Conservation (phyloP, 2,113 vertebrate genomes). For the Megaceryle torquata region DNA sequence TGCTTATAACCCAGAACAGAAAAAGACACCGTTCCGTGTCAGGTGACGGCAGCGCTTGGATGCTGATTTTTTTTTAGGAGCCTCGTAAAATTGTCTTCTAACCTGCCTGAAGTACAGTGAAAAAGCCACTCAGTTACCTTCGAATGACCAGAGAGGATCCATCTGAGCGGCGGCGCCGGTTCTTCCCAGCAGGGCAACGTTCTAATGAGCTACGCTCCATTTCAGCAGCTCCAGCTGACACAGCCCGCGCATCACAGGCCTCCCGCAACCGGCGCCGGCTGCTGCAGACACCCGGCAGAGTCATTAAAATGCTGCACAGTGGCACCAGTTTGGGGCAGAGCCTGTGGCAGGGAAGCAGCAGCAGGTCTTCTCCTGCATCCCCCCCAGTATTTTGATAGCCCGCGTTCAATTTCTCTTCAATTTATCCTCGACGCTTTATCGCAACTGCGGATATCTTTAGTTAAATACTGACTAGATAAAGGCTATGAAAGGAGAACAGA, state of each 20-base stretch:
- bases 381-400: background rate
- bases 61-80: background rate
- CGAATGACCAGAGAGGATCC: background rate
- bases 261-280: background rate
- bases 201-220: background rate
- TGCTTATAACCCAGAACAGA: accelerated
- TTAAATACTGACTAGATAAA: background rate
- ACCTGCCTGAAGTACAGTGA: background rate
- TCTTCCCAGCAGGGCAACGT: background rate
- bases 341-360: background rate
- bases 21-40: accelerated
- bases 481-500: background rate
- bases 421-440: background rate
- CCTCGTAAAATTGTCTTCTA: background rate
- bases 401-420: background rate
- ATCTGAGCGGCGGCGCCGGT: background rate
- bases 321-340: background rate
- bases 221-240: background rate
- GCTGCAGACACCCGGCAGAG: background rate
- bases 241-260: background rate
- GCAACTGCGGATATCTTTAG: background rate
- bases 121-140: background rate
- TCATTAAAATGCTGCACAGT: background rate
- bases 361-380: background rate
- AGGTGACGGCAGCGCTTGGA: accelerated